Evolutionary conservation across 1,140 invertebrate genomes (phyloP).

Genomic region (Chironomus tepperi): DNA sequence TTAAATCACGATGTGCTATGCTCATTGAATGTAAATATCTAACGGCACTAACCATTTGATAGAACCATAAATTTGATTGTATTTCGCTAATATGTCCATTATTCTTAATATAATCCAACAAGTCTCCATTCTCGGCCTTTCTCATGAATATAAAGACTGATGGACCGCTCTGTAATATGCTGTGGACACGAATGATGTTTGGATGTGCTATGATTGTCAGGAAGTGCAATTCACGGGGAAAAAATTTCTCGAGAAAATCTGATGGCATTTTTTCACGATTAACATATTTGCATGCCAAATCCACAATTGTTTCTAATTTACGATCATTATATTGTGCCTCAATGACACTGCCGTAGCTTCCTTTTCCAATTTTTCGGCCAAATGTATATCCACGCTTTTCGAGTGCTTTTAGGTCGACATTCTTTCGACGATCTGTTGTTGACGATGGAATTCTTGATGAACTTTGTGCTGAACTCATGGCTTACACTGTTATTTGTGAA

Average conservation of each 20-base stretch:
- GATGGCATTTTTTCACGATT: slow-evolving; percentile 73
- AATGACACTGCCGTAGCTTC: slow-evolving; percentile 81
- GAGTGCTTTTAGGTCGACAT: neutral
- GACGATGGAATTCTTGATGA: neutral
- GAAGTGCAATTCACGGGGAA: slow-evolving; percentile 83
- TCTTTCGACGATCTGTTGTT: neutral
- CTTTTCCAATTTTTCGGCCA: slow-evolving; percentile 80
- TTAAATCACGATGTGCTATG: slow-evolving; percentile 79
- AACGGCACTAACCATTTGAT: slow-evolving; percentile 72
- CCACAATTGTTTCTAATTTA: neutral
- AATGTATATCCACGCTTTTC: slow-evolving; percentile 76
- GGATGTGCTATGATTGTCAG: slow-evolving; percentile 80
- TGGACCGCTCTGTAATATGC: slow-evolving; percentile 67
- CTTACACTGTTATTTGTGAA: too few relatives aligned
- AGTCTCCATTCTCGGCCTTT: slow-evolving; percentile 75
- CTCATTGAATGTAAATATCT: slow-evolving; percentile 75
- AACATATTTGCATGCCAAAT: slow-evolving; percentile 83
- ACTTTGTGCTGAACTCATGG: too few relatives aligned
- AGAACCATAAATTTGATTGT: slow-evolving; percentile 70
- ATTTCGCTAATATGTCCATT: slow-evolving; percentile 65
- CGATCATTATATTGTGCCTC: slow-evolving; percentile 64
- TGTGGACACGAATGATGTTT: slow-evolving; percentile 82
- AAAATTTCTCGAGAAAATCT: slow-evolving; percentile 84
- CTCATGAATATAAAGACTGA: slow-evolving; percentile 84
- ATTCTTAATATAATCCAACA: slow-evolving; percentile 69